These are phyloP conservation scores for Panzeria rudis DNA, from an alignment of 2,888 invertebrate species.

Conservation along the genomic window DNA sequence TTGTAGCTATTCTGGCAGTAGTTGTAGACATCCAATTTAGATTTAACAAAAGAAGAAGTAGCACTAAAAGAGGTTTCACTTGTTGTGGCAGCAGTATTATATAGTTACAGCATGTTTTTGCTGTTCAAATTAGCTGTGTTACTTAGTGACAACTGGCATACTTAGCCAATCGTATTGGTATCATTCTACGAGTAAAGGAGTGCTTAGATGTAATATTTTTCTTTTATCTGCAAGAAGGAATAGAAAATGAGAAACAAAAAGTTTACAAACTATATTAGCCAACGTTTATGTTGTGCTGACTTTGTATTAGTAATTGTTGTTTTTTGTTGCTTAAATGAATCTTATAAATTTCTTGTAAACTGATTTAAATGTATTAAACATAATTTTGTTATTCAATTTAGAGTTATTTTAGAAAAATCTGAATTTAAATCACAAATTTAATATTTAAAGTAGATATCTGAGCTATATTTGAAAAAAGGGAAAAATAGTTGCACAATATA, in stretches of 20 bases:
- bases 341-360: background rate
- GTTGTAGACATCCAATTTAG: constrained; percentile 29
- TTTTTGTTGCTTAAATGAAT: constrained; percentile 13
- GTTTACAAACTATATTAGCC: constrained; percentile 19
- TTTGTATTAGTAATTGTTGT: constrained; percentile 2
- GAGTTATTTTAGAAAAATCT: background rate
- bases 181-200: constrained; percentile 4
- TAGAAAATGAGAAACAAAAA: constrained; percentile 1
- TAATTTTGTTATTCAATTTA: background rate
- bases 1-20: constrained; percentile 13
- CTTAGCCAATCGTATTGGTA: constrained; percentile 34
- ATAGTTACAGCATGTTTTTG: constrained; percentile 42
- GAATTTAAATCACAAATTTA: too few relatives aligned
- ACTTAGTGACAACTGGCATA: constrained; percentile 58
- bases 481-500: too few relatives aligned
- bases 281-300: constrained; percentile 19
- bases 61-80: constrained; percentile 11
- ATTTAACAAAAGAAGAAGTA: constrained; percentile 9
- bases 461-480: too few relatives aligned
- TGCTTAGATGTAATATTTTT: background rate
- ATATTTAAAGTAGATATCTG: too few relatives aligned
- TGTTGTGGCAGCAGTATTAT: constrained; percentile 30
- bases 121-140: constrained; percentile 59
- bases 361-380: background rate
- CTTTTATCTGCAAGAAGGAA: background rate